Base-by-base conservation (phyloP, 2,888 invertebrate genomes). In the Pyrochroa serraticornis region DNA sequence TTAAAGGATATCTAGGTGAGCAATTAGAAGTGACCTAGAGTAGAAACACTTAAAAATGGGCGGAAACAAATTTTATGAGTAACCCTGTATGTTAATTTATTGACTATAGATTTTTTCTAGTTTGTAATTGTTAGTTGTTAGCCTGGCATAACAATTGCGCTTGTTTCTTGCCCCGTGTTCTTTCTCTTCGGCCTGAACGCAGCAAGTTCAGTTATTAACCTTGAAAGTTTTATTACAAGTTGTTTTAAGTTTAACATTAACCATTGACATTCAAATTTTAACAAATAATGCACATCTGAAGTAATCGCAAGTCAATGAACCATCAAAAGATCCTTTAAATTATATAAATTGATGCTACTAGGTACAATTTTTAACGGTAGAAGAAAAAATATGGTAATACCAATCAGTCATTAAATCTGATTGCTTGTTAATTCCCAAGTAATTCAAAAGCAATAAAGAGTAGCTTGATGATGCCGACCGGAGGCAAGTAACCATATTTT, bases 181-280 rank as follows among this genome's bases (percentile, higher is more conserved):
- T 30, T 13, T 45, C 35, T 35, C 33, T 22, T 22, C 3, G 22
- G 5, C 2, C 2, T 2, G 5, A 44, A 32, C 36, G n/a, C n/a
- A 42, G 14, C 54, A 41, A 47, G 54, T 54, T 54, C 47, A 54
- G 33, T 55, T 49, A 31, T 9, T 34, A 35, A 34, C 55, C 55
- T 55, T 55, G 55, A 55, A 55, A 49, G 38, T 48, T 9, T 46
- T 33, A 33, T 36, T 30, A 14, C 13, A 22, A 22, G 22, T 22
- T 22, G 22, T 22, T 22, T 8, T 12, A 36, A 34, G 35, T 32
- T 30, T 42, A 7, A 34, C 9, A 31, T 13, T 50, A 50, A 46
- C 9, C 47, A 44, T 33, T 44, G 55, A 55, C 55, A 55, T 55
- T 55, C 55, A 49, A 49, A 55, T 44, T 22, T 13, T 22, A 6